Base-by-base conservation (phyloP, 2,888 invertebrate species). In the Tethea ocularis region DNA sequence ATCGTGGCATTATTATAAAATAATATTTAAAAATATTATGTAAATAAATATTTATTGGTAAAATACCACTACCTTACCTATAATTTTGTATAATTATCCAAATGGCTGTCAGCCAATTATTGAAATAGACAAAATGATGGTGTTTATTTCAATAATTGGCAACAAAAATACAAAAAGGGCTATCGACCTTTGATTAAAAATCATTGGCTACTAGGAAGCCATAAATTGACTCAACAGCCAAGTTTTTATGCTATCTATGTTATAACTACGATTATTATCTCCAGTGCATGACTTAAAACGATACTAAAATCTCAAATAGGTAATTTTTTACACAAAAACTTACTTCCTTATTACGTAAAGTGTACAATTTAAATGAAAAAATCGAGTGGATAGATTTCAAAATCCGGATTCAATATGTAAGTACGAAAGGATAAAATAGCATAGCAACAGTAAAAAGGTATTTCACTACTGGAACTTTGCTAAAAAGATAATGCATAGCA, bases 81-180 rank as follows among this genome's bases (percentile, higher is more conserved):
- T 29, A 29, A 29, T n/a, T 29, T 29, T 29, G 29, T 29, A 29
- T n/a, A n/a, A n/a, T n/a, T 8, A 33, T 13, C 33, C 13, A 33
- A 33, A 33, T 33, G 33, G 1, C 33, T 33, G 8, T 29, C 8
- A 7, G 13, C 2, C 33, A 33, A 33, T 33, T 33, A 33, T 33
- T 13, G 3, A 33, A 33, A 33, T 33, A 33, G 33, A 4, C 33
- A 33, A 1, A 13, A 33, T 33, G 11, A 33, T 13, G n/a, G n/a
- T 38, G n/a, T n/a, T n/a, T n/a, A n/a, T n/a, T n/a, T n/a, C n/a
- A n/a, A n/a, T n/a, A n/a, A n/a, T n/a, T n/a, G n/a, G n/a, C n/a
- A n/a, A n/a, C n/a, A n/a, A n/a, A n/a, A n/a, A n/a, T n/a, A 38
- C 46, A 46, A 10, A 46, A 46, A 46, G 46, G 46, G 46, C n/a